Evolutionary conservation across 2,888 invertebrate species (phyloP).

Genomic region (Aradus depressus): DNA sequence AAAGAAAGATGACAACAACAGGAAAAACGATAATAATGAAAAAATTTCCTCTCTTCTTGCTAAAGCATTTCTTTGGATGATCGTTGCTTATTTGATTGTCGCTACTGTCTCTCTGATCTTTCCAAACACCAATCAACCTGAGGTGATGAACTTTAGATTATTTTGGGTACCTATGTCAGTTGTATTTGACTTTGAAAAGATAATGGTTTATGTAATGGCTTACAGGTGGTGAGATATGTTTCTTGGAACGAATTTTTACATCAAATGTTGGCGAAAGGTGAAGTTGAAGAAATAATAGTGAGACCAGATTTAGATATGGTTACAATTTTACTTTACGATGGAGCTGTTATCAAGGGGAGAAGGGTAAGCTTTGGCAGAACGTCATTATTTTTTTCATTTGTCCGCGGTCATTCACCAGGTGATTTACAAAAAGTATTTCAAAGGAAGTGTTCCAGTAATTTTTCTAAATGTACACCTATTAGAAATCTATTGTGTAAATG

Average conservation of each 20-base stretch:
- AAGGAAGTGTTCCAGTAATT: no score
- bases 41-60: slow-evolving; percentile 59
- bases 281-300: slow-evolving; percentile 79
- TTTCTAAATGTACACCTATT: no score
- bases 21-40: slow-evolving; percentile 50
- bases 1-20: slow-evolving; percentile 29
- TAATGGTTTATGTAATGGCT: slow-evolving; percentile 8
- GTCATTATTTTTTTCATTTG: no score
- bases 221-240: slow-evolving; percentile 45
- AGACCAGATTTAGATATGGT: slow-evolving; percentile 75
- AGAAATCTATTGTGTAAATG: no score
- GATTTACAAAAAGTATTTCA: no score
- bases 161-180: neutral
- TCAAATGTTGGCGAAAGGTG: slow-evolving; percentile 86
- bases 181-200: neutral
- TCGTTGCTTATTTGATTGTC: slow-evolving; percentile 61
- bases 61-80: slow-evolving; percentile 69
- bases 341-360: slow-evolving; percentile 75
- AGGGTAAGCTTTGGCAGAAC: slow-evolving; percentile 42
- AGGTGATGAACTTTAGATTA: slow-evolving; percentile 41
- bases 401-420: no score
- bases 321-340: slow-evolving; percentile 71
- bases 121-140: slow-evolving; percentile 59
- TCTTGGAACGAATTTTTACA: slow-evolving; percentile 96
- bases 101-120: slow-evolving; percentile 60